Conservation (phyloP, 30 jellyfish, hydroid and myxozoan genomes). For the Haliclystus octoradiatus region DNA sequence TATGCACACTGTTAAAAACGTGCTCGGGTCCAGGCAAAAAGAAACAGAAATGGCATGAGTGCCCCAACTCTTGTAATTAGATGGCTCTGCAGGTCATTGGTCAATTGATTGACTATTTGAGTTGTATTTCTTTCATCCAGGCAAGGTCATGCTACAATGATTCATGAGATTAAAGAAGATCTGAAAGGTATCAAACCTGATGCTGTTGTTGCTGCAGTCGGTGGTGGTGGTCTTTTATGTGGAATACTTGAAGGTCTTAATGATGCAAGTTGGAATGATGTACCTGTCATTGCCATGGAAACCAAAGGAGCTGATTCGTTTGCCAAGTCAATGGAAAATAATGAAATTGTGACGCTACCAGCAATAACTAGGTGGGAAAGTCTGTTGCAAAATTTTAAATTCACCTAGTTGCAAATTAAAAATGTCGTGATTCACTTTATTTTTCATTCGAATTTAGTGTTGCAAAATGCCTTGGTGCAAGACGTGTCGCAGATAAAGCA, state of each 20-base stretch:
- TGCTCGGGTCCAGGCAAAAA: no score
- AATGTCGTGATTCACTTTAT: no score
- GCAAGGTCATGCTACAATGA: slow-evolving; percentile 78
- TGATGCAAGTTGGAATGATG: slow-evolving; percentile 74
- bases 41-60: no score
- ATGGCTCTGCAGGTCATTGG: no score
- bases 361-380: slow-evolving; percentile 55
- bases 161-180: slow-evolving; percentile 44
- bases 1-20: no score
- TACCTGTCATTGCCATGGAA: slow-evolving; percentile 77
- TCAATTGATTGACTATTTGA: no score
- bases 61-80: no score
- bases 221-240: slow-evolving; percentile 94
- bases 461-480: slow-evolving; percentile 87
- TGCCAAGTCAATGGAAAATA: slow-evolving; percentile 48
- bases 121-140: slow-evolving; percentile 4
- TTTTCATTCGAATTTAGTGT: slow-evolving; percentile 22
- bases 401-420: no score
- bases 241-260: slow-evolving; percentile 89
- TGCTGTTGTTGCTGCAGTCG: slow-evolving; percentile 68
- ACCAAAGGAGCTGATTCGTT: slow-evolving; percentile 89
- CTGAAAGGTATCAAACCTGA: slow-evolving; percentile 50
- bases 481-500: slow-evolving; percentile 52
- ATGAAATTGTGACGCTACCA: slow-evolving; percentile 44
- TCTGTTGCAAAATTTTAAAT: no score